phyloP scores from a whole-genome alignment of 2,797 vertebrate genomes.

The Tangara arthus region DNA sequence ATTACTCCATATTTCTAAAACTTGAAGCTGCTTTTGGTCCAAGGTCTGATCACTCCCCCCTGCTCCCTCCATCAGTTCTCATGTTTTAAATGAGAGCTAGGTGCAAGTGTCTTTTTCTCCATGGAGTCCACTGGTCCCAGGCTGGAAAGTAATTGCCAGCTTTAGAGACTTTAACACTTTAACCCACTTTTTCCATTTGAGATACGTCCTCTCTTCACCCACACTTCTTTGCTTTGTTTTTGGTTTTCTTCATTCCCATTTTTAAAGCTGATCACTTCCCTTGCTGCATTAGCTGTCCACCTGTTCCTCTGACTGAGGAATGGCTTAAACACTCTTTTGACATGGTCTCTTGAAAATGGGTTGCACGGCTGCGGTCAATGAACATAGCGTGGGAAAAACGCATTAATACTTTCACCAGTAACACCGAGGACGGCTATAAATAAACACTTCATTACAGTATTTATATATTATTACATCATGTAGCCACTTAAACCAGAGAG shows the following conservation, averaged over 20 bases:
- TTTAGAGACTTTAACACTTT: background rate
- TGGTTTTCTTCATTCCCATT: background rate
- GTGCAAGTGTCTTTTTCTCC: background rate
- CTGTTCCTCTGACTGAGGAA: background rate
- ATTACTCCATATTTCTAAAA: background rate
- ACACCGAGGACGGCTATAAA: conserved; percentile 44
- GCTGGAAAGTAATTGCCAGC: background rate
- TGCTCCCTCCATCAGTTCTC: background rate
- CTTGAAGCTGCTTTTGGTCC: background rate
- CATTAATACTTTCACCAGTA: conserved; percentile 60
- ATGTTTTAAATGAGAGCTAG: background rate
- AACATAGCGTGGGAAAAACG: conserved; percentile 62
- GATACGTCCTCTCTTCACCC: background rate
- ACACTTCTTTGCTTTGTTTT: background rate
- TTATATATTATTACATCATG: conserved; percentile 72
- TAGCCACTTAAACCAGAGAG: conserved; percentile 58
- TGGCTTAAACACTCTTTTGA: conserved; percentile 30
- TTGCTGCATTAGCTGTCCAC: background rate
- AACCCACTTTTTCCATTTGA: background rate
- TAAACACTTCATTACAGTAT: conserved; percentile 65
- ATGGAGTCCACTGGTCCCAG: background rate
- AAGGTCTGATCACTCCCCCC: background rate
- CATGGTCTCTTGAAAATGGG: background rate
- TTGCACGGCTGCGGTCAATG: conserved; percentile 4
- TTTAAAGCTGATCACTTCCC: background rate